These are phyloP conservation scores for Geotrypetes seraphini DNA, from an alignment of 2,797 vertebrate genomes.

Conservation along the genomic window DNA sequence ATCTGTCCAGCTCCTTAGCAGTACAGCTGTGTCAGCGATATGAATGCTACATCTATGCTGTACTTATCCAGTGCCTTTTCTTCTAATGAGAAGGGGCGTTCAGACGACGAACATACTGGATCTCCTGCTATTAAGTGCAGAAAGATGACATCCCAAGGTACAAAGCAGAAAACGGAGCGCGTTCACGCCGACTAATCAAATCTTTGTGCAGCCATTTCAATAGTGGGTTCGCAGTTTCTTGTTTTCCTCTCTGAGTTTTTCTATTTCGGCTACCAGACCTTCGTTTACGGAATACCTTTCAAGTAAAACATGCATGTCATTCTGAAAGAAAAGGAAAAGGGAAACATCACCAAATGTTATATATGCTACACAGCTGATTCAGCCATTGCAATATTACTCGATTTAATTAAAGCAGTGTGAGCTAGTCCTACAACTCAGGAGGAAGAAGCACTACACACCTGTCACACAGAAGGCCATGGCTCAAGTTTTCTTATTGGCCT, in stretches of 20 bases:
- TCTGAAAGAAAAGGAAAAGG: constrained; percentile 52
- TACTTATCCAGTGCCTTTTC: constrained; percentile 15
- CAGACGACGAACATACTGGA: constrained; percentile 21
- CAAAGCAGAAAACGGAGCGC: constrained; percentile 10
- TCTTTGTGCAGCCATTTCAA: constrained; percentile 61
- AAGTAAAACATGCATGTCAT: constrained; percentile 83
- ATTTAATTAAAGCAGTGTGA: too few relatives aligned
- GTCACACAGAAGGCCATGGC: too few relatives aligned
- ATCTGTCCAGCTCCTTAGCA: constrained; percentile 16
- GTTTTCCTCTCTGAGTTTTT: constrained; percentile 88
- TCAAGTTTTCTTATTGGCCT: too few relatives aligned
- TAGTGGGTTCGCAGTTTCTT: constrained; percentile 77
- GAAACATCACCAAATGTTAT: neutral
- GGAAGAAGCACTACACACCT: too few relatives aligned
- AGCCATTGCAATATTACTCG: neutral
- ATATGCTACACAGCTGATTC: constrained; percentile 10
- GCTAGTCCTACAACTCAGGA: too few relatives aligned
- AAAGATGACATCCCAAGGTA: constrained; percentile 12
- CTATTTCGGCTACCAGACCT: constrained; percentile 84
- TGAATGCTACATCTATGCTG: constrained; percentile 7
- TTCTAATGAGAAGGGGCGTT: constrained; percentile 3
- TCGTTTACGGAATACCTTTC: constrained; percentile 88
- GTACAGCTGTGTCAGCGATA: constrained; percentile 8
- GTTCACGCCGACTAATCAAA: constrained; percentile 4
- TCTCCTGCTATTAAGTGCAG: constrained; percentile 18